phyloP scores from a whole-genome alignment of 2,113 vertebrate genomes.

The Sinocyclocheilus maitianheensis region DNA sequence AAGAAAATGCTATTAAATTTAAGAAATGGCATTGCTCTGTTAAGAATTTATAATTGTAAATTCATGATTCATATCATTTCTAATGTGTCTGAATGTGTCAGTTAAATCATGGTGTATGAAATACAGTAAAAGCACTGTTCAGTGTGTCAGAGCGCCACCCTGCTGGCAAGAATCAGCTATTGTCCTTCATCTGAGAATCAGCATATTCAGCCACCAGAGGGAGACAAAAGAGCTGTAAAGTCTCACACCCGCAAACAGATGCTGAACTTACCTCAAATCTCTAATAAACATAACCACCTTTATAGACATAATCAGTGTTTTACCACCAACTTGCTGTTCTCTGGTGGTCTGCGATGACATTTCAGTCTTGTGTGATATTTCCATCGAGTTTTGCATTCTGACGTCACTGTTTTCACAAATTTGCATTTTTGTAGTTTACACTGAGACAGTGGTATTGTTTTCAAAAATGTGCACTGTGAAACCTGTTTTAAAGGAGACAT shows the following conservation, averaged over 20 bases:
- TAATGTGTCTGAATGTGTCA: background rate
- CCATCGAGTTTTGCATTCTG: background rate
- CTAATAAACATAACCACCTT: background rate
- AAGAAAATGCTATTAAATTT: background rate
- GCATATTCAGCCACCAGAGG: background rate
- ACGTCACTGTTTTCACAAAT: no score
- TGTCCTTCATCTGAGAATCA: background rate
- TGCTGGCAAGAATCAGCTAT: background rate
- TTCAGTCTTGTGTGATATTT: background rate
- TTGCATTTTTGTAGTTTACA: no score
- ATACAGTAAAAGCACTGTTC: background rate
- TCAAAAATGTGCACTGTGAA: no score
- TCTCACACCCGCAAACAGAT: background rate
- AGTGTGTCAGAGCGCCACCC: background rate
- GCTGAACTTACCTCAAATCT: background rate
- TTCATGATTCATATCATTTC: background rate
- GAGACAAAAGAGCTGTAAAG: background rate
- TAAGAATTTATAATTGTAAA: background rate
- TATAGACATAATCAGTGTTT: background rate
- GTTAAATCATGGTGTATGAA: background rate
- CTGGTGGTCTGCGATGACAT: background rate
- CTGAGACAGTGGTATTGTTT: no score
- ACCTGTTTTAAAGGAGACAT: no score
- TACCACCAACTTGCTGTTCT: background rate
- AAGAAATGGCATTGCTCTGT: background rate